Base-by-base conservation (phyloP, 1,140 invertebrate genomes). In the Solenopsis fugax region DNA sequence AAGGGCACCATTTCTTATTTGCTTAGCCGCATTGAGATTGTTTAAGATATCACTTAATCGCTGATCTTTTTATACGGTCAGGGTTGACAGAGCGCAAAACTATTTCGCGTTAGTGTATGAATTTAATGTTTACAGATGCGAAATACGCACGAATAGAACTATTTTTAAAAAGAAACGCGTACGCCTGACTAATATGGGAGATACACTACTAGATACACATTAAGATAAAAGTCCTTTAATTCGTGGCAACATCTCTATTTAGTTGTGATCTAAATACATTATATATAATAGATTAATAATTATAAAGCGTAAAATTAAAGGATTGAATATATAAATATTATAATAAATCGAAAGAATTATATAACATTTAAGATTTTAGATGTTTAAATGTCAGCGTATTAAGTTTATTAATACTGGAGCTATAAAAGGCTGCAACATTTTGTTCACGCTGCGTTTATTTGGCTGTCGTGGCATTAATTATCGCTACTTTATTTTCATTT, bases 1-100 rank as follows among this genome's bases (percentile, higher is more conserved):
- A 82, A 86, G 87, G 77, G 73, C 60, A 88, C 71, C 85, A 84
- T 82, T 76, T 89, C 58, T 65, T 84, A 87, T 87, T 88, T 86
- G 69, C 73, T 67, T 67, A 88, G 85, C 75, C 81, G 86, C 80
- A 88, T 86, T 80, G 73, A 62, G 73, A 75, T 21, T 60, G 54
- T 12, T 62, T 41, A 50, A 56, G 78, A 62, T 24, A 85, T 85
- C 82, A 45, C 29, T 21, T 29, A 29, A 29, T 29, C 29, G 71
- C 4, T 50, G 73, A 77, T 85, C 75, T 65, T 85, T 80, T 84
- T 73, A 84, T 84, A 60, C 69, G 52, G 77, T 81, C 67, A 69
- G 41, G 85, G 64, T 84, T 88, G 69, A 85, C 82, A 72, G 45
- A 76, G 86, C 37, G 60, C 56, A 52, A 88, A 48, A 88, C 60